Percentiles rank a stretch among this genome's conserved stretches.
phyloP scores from a whole-genome alignment of 2,113 vertebrate species.

The Parotia lawesii region DNA sequence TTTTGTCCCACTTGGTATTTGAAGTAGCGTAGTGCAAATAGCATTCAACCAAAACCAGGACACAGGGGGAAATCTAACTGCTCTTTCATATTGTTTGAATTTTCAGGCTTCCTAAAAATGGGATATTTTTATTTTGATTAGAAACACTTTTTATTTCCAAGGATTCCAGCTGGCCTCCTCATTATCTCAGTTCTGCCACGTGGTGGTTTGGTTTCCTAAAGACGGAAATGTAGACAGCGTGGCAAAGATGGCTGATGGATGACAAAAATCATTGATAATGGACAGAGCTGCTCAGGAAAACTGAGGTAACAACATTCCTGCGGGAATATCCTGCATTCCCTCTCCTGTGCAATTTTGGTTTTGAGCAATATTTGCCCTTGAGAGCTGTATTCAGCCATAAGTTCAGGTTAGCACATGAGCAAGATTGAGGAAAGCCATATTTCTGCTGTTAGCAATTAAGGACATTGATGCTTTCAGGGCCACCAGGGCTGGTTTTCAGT shows the following conservation, averaged over 20 bases:
- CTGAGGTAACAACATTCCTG: fast-evolving
- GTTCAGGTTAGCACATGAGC: neutral
- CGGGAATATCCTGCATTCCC: neutral
- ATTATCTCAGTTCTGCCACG: neutral
- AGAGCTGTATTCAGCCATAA: neutral
- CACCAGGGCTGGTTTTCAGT: neutral
- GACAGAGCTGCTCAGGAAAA: neutral
- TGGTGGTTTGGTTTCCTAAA: neutral
- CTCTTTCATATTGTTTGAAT: neutral
- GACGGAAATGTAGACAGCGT: neutral
- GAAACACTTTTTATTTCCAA: neutral
- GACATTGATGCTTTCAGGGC: neutral
- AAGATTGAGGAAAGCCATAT: neutral
- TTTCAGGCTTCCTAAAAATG: neutral
- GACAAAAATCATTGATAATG: neutral
- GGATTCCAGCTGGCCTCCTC: neutral
- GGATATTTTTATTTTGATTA: neutral
- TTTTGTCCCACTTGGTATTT: neutral
- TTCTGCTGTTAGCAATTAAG: neutral
- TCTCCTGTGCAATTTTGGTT: neutral
- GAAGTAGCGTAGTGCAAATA: neutral
- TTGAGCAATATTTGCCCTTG: neutral
- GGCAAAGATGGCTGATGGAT: neutral
- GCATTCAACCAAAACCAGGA: neutral
- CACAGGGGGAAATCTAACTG: neutral